phyloP scores from a whole-genome alignment of 2,797 vertebrate species.

The Poecile montanus region DNA sequence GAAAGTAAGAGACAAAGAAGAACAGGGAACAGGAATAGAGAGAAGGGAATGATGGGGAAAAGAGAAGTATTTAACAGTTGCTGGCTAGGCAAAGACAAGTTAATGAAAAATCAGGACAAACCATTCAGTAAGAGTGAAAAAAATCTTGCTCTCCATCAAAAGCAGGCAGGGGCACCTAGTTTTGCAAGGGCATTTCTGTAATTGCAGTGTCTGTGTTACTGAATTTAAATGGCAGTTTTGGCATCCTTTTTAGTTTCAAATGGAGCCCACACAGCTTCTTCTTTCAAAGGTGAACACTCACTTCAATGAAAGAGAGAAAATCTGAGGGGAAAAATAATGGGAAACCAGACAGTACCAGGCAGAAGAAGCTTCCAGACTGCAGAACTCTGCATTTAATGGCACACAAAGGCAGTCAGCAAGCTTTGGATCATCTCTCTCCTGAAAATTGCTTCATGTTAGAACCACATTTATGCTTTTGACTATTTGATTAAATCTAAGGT shows the following conservation, averaged over 20 bases:
- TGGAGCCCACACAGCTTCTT: neutral
- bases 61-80: neutral
- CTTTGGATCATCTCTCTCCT: neutral
- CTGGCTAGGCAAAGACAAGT: neutral
- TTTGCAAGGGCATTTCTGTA: neutral
- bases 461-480: neutral
- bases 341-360: neutral
- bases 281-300: constrained; percentile 6
- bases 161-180: neutral
- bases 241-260: neutral
- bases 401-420: neutral
- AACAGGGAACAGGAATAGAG: neutral
- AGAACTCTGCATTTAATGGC: neutral
- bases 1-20: neutral
- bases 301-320: constrained; percentile 8
- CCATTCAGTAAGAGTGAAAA: neutral
- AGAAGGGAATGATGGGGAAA: neutral
- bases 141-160: neutral
- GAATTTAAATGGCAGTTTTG: neutral
- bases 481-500: neutral
- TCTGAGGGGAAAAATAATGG: neutral
- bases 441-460: neutral
- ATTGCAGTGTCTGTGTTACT: neutral
- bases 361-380: neutral
- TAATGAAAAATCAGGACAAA: neutral